Evolutionary conservation across 2,888 invertebrate species (phyloP).

Genomic region (Xanthorhoe spadicearia): DNA sequence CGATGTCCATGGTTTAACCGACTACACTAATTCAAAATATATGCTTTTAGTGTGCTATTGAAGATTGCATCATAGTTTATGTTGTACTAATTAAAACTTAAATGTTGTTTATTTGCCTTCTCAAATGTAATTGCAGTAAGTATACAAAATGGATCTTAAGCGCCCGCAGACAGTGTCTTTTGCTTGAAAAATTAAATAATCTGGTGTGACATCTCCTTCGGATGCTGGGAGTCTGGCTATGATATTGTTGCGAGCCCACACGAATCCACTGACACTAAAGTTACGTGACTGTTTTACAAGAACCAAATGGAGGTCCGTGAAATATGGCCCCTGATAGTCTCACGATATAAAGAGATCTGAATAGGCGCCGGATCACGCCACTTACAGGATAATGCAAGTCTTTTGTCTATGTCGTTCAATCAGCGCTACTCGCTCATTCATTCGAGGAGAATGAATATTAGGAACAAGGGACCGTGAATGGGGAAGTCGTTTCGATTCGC

Average conservation of each 20-base stretch:
- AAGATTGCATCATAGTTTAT: conserved; percentile 5
- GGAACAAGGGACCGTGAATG: conserved; percentile 52
- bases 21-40: conserved; percentile 45
- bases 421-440: conserved; percentile 59
- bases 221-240: conserved; percentile 59
- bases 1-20: conserved; percentile 46
- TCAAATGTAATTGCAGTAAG: conserved; percentile 25
- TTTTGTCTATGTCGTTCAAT: conserved; percentile 69
- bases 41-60: conserved; percentile 33
- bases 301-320: conserved; percentile 57
- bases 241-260: conserved; percentile 64
- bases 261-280: conserved; percentile 67
- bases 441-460: conserved; percentile 53
- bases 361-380: conserved; percentile 64
- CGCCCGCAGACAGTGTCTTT: conserved; percentile 58
- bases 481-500: conserved; percentile 48
- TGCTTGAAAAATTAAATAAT: conserved; percentile 65
- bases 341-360: conserved; percentile 64
- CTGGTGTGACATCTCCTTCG: conserved; percentile 48
- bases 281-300: conserved; percentile 73
- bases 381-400: conserved; percentile 66
- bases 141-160: conserved; percentile 48
- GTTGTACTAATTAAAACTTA: conserved; percentile 7
- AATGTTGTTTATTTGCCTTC: not conserved
- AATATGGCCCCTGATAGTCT: conserved; percentile 64